A percentile compares a stretch with the other conserved stretches of the same genome.
phyloP scores from a whole-genome alignment of 2,113 vertebrate species.

The Hyla sarda region DNA sequence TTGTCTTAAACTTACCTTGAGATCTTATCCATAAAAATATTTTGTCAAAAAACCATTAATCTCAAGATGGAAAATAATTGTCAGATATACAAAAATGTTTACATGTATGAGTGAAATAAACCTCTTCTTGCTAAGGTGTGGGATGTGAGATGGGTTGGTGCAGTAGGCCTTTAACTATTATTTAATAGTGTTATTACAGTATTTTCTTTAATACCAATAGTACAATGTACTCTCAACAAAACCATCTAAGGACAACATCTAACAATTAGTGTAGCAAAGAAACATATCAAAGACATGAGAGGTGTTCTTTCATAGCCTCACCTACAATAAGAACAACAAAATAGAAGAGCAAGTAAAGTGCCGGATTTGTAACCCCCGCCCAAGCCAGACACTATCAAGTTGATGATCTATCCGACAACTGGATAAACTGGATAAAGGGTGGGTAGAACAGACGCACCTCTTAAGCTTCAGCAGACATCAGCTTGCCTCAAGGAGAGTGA shows the following conservation, averaged over 20 bases:
- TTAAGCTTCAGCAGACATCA: slow-evolving; percentile 5
- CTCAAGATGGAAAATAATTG: no score
- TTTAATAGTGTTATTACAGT: no score
- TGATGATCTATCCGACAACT: slow-evolving; percentile 39
- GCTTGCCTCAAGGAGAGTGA: slow-evolving; percentile 12
- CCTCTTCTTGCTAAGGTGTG: no score
- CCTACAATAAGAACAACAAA: background rate
- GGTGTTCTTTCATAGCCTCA: background rate
- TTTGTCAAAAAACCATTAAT: background rate
- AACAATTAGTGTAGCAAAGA: background rate
- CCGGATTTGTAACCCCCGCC: slow-evolving; percentile 20
- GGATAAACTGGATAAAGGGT: slow-evolving; percentile 47
- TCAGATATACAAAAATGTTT: no score
- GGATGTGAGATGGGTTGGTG: no score
- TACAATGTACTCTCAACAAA: background rate
- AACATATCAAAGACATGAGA: background rate
- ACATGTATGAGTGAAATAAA: no score
- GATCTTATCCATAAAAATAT: no score
- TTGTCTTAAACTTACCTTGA: no score
- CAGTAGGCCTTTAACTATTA: no score
- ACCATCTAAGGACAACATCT: background rate
- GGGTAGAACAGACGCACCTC: slow-evolving; percentile 28
- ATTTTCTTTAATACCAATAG: no score
- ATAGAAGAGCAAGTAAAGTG: background rate
- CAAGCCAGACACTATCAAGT: slow-evolving; percentile 23